Conservation (phyloP, 2,888 invertebrate genomes). For the Strigamia crassipes region DNA sequence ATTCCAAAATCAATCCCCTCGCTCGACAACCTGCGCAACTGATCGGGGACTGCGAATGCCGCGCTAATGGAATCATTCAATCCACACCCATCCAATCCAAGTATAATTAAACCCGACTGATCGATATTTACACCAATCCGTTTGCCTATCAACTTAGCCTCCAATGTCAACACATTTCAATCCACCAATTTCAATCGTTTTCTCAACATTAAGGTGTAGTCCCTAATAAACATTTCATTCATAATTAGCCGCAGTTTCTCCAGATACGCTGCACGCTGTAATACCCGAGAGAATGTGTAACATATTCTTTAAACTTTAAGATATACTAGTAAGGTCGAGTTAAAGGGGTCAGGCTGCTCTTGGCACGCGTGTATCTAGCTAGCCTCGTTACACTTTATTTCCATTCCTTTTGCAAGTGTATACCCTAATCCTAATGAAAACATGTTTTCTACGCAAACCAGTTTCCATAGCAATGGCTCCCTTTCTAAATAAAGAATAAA, state of each 20-base stretch:
- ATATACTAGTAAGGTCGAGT: not conserved
- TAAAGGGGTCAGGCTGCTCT: not conserved
- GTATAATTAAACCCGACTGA: conserved; percentile 19
- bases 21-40: not conserved
- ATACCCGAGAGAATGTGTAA: not conserved
- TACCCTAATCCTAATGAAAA: not conserved
- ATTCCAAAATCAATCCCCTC: not conserved
- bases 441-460: not conserved
- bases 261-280: too few species aligned
- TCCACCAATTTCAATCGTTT: not conserved
- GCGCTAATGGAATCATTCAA: conserved; percentile 22
- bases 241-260: not conserved
- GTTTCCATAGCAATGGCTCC: not conserved
- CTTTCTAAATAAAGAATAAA: not conserved
- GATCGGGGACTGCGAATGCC: not conserved
- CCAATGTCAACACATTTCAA: not conserved
- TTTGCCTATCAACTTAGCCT: not conserved
- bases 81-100: conserved; percentile 23
- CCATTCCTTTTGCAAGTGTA: not conserved
- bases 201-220: too few species aligned
- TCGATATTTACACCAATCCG: not conserved
- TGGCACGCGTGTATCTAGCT: not conserved
- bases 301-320: not conserved
- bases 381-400: not conserved
- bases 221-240: not conserved